Base-by-base conservation (phyloP, 2,797 vertebrate genomes). In the Gymnothorax javanicus region DNA sequence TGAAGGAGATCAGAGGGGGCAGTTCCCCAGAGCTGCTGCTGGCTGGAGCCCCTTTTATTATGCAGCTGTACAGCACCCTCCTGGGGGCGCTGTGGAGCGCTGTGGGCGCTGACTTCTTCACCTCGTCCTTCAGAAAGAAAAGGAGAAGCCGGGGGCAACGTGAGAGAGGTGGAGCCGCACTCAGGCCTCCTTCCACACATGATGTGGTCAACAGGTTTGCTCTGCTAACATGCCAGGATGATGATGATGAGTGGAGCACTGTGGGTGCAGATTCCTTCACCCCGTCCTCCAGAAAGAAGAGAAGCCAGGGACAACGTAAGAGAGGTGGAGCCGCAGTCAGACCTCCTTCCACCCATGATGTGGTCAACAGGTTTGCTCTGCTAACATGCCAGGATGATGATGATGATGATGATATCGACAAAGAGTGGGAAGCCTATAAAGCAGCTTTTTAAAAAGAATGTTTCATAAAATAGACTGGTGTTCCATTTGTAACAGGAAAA, bases 331-430 rank as follows among this genome's bases (percentile, higher is more conserved):
- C 84, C 7, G 90, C 89, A 87, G 60, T 86, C 9, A 88, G 87
- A 86, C 88, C 60, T 25, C 82, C 56, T 43, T 8, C 64, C 15
- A 56, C 59, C 6, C 89, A 89, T 15, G 91, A 91, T 43, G 69
- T 96, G 3, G 91, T 89, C 88, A 96, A 96, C 91, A 94, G 88
- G 88, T 97, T 97, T 91, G 83, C 94, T 50, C 89, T 94, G 58
- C 92, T 97, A 62, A 92, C 90, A 92, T 89, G 89, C 5, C 90
- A 95, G 27, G 93, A 94, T 62, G 91, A 93, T 71, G 90, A 89
- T 62, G 86, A 89, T 1, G 87, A 90, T 0, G 69, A 67, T n/a
- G 62, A 73, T n/a, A n/a, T 43, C 33, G 33, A 43, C 33, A 2
- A 43, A 43, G 33, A 43, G 33, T 43, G 33, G 2, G 33, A 43